phyloP scores from a whole-genome alignment of 2,113 vertebrate genomes.

The Tetraodon nigroviridis region DNA sequence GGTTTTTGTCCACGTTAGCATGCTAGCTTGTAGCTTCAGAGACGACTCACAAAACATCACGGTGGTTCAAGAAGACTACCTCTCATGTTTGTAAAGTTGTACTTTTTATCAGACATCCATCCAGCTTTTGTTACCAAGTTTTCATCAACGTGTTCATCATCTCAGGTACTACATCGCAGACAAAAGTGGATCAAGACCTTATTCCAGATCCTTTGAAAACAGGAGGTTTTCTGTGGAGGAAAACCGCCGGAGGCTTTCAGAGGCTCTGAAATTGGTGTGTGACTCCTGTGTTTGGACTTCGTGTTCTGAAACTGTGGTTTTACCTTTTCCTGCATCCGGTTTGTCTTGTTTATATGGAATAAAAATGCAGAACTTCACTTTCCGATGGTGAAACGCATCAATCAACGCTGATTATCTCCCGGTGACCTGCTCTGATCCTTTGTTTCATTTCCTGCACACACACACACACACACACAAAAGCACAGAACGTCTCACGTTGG shows the following conservation, averaged over 20 bases:
- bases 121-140: conserved; percentile 71
- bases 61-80: conserved; percentile 53
- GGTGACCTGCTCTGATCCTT: too few relatives aligned
- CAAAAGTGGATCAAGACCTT: conserved; percentile 44
- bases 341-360: too few relatives aligned
- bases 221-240: too few relatives aligned
- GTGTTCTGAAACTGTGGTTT: conserved; percentile 42
- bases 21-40: background rate
- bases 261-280: conserved; percentile 33
- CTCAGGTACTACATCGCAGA: conserved; percentile 73
- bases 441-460: too few relatives aligned
- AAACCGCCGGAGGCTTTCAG: conserved; percentile 2
- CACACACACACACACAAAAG: too few relatives aligned
- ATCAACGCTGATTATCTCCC: too few relatives aligned
- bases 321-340: conserved; percentile 24
- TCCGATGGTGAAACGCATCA: too few relatives aligned
- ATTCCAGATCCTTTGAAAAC: conserved; percentile 32
- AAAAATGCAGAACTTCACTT: too few relatives aligned
- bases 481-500: too few relatives aligned
- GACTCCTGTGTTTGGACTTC: conserved; percentile 41
- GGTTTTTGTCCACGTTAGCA: background rate
- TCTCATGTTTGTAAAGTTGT: conserved; percentile 29
- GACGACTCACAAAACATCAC: background rate
- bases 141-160: conserved; percentile 69
- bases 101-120: conserved; percentile 70